Evolutionary conservation across 2,113 vertebrate species (phyloP), one percentile per base, ranked within the genome.

Genomic region (Colinus virginianus): DNA sequence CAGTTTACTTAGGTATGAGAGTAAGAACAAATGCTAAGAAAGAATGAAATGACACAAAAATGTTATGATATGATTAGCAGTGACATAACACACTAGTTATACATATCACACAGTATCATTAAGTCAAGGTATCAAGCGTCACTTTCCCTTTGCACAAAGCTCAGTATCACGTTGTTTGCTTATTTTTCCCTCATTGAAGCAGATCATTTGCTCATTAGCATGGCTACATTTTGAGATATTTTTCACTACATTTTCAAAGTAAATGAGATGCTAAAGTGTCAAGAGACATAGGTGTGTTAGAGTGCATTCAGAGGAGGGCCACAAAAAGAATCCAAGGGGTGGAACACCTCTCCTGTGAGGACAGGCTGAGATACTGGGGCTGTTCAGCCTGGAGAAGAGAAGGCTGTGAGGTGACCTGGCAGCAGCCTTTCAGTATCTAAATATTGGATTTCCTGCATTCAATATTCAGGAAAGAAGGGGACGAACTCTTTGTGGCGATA

Each of bases 141-240:
- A 40, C 18, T 40, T 11, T 48, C 18, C 11, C 8, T 66, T 78
- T 55, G 38, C 0, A 1, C 4, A 22, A 38, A 59, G 43, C 15
- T 78, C 59, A 77, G 6, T 9, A 42, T 11, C 7, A 53, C 20
- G 3, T 13, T 64, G 42, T 14, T 1, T 7, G 16, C 2, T 36
- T 74, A 10, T 4, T 64, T 8, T 17, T 58, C 17, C 1, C 14
- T 67, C 46, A 9, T 7, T 61, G 38, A 71, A 13, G 18, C 8
- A 75, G 18, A 7, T 34, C 7, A 76, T 72, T 56, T 64, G 3
- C 13, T 85, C 6, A 9, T 66, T 58, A 23, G 6, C 3, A 2
- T 26, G 2, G 0, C 7, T 22, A n/a, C 3, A 3, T 51, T 80
- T 68, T 67, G 40, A 28, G 25, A 14, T 1, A 40, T 56, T 62